A percentile compares a stretch with the other conserved stretches of the same genome.
phyloP scores from a whole-genome alignment of 2,113 vertebrate genomes.

The Poecilia latipinna region DNA sequence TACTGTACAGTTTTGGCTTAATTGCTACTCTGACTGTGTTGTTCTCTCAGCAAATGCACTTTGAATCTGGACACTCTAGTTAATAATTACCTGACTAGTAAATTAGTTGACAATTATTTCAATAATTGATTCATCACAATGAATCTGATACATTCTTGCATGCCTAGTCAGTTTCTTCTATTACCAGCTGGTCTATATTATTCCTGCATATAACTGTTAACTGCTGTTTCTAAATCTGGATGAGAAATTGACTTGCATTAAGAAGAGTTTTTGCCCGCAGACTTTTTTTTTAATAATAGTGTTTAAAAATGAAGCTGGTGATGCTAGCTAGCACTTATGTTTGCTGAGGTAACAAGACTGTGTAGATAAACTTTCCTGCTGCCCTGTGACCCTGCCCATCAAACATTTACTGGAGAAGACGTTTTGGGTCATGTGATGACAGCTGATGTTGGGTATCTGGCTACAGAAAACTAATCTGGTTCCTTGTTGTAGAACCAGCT shows the following conservation, averaged over 20 bases:
- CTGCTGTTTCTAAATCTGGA: background rate
- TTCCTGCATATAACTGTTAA: background rate
- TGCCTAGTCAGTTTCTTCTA: background rate
- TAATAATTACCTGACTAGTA: too few relatives aligned
- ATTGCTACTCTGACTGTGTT: too few relatives aligned
- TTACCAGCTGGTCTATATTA: background rate
- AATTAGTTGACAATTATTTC: too few relatives aligned
- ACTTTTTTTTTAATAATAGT: too few relatives aligned
- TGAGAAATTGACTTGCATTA: background rate
- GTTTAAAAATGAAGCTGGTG: background rate
- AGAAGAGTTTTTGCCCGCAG: background rate
- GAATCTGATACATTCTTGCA: too few relatives aligned
- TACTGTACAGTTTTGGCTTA: too few relatives aligned
- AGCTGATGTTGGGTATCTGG: background rate
- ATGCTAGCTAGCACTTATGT: background rate
- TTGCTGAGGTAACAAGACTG: background rate
- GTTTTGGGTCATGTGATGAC: background rate
- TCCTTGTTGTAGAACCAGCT: background rate
- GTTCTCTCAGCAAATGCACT: too few relatives aligned
- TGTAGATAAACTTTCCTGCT: too few relatives aligned
- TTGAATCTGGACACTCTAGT: too few relatives aligned
- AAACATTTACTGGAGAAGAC: background rate
- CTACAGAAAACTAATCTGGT: background rate
- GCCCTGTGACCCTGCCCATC: too few relatives aligned
- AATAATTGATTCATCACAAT: too few relatives aligned